These are phyloP conservation scores for Heliconius ismenius DNA, from an alignment of 2,888 invertebrate species.

Conservation along the genomic window DNA sequence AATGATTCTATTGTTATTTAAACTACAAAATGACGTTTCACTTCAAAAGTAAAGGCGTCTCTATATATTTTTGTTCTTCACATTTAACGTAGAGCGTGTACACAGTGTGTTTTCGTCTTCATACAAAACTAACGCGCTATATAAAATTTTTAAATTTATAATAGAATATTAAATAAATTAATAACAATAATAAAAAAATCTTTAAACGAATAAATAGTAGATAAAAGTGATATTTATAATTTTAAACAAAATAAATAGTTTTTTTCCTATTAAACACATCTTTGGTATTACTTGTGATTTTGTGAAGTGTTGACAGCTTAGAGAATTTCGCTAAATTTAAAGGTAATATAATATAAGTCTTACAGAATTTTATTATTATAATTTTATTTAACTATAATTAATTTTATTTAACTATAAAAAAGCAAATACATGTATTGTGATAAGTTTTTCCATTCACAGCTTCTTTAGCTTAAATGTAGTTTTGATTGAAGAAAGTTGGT, in stretches of 20 bases:
- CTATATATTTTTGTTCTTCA: conserved; percentile 40
- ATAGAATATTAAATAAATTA: conserved; percentile 34
- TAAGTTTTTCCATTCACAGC: too few relatives aligned
- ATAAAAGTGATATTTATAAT: not conserved
- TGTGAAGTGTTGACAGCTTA: conserved; percentile 40
- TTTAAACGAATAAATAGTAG: conserved; percentile 11
- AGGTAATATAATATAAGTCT: conserved; percentile 18
- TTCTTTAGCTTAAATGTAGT: too few relatives aligned
- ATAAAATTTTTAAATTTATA: conserved; percentile 42
- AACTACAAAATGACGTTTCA: not conserved
- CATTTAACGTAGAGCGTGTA: conserved; percentile 51
- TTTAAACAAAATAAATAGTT: not conserved
- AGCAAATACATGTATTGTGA: too few relatives aligned
- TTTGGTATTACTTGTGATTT: conserved; percentile 9
- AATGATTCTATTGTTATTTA: not conserved
- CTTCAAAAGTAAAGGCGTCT: conserved; percentile 34
- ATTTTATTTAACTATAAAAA: too few relatives aligned
- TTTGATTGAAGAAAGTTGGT: too few relatives aligned
- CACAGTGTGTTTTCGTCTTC: conserved; percentile 64
- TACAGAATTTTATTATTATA: not conserved
- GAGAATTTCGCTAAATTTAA: conserved; percentile 11
- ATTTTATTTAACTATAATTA: too few relatives aligned
- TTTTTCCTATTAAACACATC: not conserved
- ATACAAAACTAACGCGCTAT: conserved; percentile 62
- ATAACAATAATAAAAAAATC: conserved; percentile 10